Conservation (phyloP, 2,113 vertebrate species). For the Neoarius graeffei region DNA sequence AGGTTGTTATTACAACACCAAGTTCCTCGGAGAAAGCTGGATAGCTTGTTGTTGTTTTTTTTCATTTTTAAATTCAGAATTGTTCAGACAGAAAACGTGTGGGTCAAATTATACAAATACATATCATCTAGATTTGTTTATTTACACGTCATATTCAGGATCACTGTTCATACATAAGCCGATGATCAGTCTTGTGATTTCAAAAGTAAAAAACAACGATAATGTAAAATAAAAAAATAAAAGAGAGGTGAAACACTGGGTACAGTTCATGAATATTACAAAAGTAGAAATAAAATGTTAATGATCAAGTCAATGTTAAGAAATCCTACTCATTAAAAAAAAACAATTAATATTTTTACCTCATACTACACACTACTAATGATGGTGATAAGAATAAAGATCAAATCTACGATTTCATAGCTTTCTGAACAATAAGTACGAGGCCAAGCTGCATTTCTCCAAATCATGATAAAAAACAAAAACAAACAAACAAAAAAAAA, state of each 20-base stretch:
- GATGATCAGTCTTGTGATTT: conserved; percentile 62
- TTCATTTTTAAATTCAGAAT: conserved; percentile 56
- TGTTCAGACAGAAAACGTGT: conserved; percentile 62
- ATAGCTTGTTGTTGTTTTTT: conserved; percentile 57
- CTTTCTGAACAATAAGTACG: conserved; percentile 54
- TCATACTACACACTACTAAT: conserved; percentile 57
- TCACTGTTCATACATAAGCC: conserved; percentile 70
- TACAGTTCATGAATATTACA: conserved; percentile 59
- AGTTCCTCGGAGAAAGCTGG: conserved; percentile 53
- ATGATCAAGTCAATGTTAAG: conserved; percentile 54
- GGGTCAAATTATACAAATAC: conserved; percentile 79
- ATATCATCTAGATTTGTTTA: conserved; percentile 80
- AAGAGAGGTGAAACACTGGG: conserved; percentile 39
- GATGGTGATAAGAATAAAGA: conserved; percentile 51
- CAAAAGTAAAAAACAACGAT: conserved; percentile 44
- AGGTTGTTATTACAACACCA: conserved; percentile 47
- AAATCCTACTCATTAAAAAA: conserved; percentile 52
- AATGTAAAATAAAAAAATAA: conserved; percentile 43
- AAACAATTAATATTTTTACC: conserved; percentile 39
- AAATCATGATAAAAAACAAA: conserved; percentile 40
- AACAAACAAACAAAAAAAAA: conserved; percentile 29
- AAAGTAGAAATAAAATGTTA: conserved; percentile 51
- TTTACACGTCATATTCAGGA: conserved; percentile 77
- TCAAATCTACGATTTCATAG: conserved; percentile 52
- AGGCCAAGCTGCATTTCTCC: conserved; percentile 48